Base-by-base conservation (phyloP, 2,888 invertebrate species). In the Mactromeris polynyma region DNA sequence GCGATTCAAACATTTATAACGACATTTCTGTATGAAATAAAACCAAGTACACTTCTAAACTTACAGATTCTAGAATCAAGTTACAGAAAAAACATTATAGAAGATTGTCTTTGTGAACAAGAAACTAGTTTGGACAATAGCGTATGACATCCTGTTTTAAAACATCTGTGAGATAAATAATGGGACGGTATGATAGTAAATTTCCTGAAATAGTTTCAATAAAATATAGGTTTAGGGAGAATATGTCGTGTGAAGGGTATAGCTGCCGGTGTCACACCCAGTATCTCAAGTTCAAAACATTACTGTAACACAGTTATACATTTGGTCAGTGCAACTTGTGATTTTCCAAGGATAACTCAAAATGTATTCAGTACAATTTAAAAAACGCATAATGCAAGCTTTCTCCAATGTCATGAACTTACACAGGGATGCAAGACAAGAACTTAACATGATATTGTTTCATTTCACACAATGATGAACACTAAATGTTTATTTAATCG, bases 1-100 rank as follows among this genome's bases (percentile, higher is more conserved):
- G 88, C 88, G 81, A 88, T 82, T 58, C 51, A 81, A 69, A 88
- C 84, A 88, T 88, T 84, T 88, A 85, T 85, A 88, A 85, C 64
- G 38, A 54, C 42, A 82, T 87, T 64, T 31, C n/a, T 79, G 46
- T 64, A 83, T 51, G 83, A 42, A 58, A 78, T 69, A 54, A 79
- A 51, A 87, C 87, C 87, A 83, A 26, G 33, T 64, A 79, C 83
- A 38, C 38, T 31, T 79, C 40, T 80, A 83, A 40, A 17, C 64
- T 87, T 77, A 80, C 83, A 83, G 58, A 80, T 46, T 33, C 26
- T 14, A 14, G 83, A 78, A 21, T 87, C 87, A 64, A 14, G 83
- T 87, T 83, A 64, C 81, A 51, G 54, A 46, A 58, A 58, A 73
- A 58, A 69, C 69, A 79, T 46, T 58, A 83, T 21, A 64, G n/a